These are phyloP conservation scores for Syrista parreyssii DNA, from an alignment of 2,888 invertebrate genomes.

Conservation along the genomic window DNA sequence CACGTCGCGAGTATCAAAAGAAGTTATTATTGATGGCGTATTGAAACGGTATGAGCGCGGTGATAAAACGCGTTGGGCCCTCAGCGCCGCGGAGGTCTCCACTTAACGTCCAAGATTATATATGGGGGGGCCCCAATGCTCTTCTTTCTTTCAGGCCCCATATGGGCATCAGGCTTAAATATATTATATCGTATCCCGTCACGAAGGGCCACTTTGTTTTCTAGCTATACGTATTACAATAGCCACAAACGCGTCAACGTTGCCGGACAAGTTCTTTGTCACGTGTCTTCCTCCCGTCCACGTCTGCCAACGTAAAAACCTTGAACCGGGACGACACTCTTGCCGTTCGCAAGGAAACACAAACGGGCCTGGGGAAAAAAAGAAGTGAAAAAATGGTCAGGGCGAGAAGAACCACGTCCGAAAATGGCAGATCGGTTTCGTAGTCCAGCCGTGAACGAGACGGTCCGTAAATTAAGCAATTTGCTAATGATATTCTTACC, in stretches of 20 bases:
- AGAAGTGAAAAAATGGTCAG: not conserved
- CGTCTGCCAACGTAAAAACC: not conserved
- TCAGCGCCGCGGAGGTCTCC: conserved; percentile 61
- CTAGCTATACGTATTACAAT: conserved; percentile 14
- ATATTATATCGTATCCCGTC: conserved; percentile 47
- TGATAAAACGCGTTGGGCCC: conserved; percentile 62
- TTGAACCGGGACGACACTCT: not conserved
- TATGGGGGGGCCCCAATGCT: conserved; percentile 45
- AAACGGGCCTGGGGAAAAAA: not conserved
- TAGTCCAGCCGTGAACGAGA: conserved; percentile 15
- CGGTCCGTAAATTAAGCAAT: conserved; percentile 64
- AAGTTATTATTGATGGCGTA: conserved; percentile 65
- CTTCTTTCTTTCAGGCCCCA: conserved; percentile 50
- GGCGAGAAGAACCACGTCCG: not conserved
- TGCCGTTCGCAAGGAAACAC: not conserved
- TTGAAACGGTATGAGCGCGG: conserved; percentile 64
- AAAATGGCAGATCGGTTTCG: not conserved
- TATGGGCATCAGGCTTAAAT: conserved; percentile 42
- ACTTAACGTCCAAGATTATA: conserved; percentile 63
- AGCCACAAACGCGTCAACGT: not conserved
- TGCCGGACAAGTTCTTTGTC: not conserved
- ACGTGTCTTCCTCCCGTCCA: not conserved
- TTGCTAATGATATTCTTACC: conserved; percentile 65
- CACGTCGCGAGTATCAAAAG: conserved; percentile 47
- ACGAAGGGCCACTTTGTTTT: conserved; percentile 51